Conservation (phyloP, 2,888 invertebrate genomes). For the Melangyna quadrimaculata region DNA sequence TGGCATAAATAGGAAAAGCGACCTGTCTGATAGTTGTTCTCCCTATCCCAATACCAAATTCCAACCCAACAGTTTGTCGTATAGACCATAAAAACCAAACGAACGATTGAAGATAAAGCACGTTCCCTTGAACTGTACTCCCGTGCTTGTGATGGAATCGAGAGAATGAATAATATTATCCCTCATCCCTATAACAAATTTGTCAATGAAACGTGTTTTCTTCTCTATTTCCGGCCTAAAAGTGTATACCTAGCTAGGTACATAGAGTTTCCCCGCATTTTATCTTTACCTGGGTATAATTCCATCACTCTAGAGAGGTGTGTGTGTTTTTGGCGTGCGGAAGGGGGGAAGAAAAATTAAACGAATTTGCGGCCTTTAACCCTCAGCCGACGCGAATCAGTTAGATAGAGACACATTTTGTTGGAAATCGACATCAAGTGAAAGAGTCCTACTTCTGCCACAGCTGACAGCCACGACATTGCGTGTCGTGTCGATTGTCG, state of each 20-base stretch:
- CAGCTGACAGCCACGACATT: constrained; percentile 3
- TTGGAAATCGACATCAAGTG: neutral
- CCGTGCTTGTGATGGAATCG: constrained; percentile 31
- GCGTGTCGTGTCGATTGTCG: neutral
- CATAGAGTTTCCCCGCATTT: neutral
- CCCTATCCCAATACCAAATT: no score
- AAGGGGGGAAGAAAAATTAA: constrained; percentile 19
- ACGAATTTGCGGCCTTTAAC: constrained; percentile 43
- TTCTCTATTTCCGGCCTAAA: constrained; percentile 33
- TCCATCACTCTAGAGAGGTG: neutral
- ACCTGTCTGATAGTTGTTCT: constrained; percentile 13
- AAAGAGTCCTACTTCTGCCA: neutral
- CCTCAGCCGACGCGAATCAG: constrained; percentile 3
- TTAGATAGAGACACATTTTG: neutral
- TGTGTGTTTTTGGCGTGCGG: neutral
- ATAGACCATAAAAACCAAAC: constrained; percentile 18
- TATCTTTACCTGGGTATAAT: constrained; percentile 41
- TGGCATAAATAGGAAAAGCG: constrained; percentile 44
- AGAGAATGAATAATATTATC: constrained; percentile 42
- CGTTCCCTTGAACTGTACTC: constrained; percentile 29
- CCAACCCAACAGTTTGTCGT: neutral
- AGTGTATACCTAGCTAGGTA: constrained; percentile 6
- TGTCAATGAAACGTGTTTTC: constrained; percentile 58
- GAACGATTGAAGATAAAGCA: constrained; percentile 58
- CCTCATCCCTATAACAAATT: constrained; percentile 25